Conservation (phyloP, 2,113 vertebrate species). For the Malurus melanocephalus region DNA sequence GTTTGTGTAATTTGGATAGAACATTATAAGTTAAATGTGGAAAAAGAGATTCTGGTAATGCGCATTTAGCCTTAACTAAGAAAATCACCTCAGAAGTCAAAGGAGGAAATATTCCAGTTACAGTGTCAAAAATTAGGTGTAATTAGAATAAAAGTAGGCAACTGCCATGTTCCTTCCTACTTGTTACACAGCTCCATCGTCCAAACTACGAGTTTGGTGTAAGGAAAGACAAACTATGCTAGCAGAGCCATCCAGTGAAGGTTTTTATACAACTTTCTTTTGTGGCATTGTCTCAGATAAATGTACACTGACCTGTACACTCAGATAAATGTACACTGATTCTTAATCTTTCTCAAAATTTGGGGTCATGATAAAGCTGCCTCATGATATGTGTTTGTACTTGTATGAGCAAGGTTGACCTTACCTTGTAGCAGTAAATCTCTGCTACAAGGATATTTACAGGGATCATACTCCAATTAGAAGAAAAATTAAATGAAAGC, state of each 20-base stretch:
- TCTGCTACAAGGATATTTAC: background rate
- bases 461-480: background rate
- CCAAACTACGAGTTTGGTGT: background rate
- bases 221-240: background rate
- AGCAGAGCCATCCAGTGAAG: background rate
- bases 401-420: fast-evolving
- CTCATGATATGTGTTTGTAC: background rate
- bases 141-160: background rate
- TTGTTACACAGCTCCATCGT: background rate
- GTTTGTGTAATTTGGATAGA: background rate
- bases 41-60: background rate
- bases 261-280: background rate
- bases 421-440: too few species aligned
- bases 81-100: background rate
- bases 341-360: background rate
- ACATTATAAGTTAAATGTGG: background rate
- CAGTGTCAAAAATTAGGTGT: background rate
- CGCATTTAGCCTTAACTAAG: background rate
- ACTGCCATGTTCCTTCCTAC: background rate
- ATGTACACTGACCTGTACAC: background rate
- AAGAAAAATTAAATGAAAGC: background rate
- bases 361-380: background rate
- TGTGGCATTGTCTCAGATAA: background rate
- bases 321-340: background rate
- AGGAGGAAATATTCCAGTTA: fast-evolving